Base-by-base conservation (phyloP, 2,113 vertebrate genomes). In the Spheniscus mendiculus region DNA sequence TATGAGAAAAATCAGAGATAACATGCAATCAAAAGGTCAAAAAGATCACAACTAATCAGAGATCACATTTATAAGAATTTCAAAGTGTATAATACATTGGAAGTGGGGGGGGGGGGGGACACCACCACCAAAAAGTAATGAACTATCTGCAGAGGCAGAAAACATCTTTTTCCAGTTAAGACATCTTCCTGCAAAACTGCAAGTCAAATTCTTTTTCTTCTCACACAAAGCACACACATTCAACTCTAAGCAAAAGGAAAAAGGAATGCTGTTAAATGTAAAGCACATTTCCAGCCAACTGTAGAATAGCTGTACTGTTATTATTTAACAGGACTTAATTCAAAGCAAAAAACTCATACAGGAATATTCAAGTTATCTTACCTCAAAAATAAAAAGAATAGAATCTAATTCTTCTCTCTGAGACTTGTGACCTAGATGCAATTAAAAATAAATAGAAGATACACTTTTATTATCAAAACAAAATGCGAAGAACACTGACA, bases 361-460 rank as follows among this genome's bases (percentile, higher is more conserved):
- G 26, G 13, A 73, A 92, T 52, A 85, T 6, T 76, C 5, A 63
- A 85, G 40, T 42, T 42, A 91, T n/a, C 98, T 98, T 98, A 99
- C 99, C 99, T 99, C 99, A 98, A 99, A 99, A 98, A 99, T 99
- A 98, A 99, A 99, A 97, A 99, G 99, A 98, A 99, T 99, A 78
- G 99, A 99, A 98, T 99, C 99, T 96, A 99, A 98, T 97, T 99
- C 99, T 97, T 99, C 99, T 96, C 99, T 99, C 96, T 99, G 99
- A 80, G 99, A 99, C 96, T 99, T 99, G 97, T 99, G 99, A 98
- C 99, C 99, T 99, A 97, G 86, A 98, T 44, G 86, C 71, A 96
- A 97, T 94, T 76, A 95, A 62, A 96, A 63, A 81, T 71, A 96
- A 95, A 90, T 19, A 93, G 89, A 97, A 66, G 15, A 89, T 58